Conservation (phyloP, 2,113 vertebrate genomes). For the Microtus ochrogaster region DNA sequence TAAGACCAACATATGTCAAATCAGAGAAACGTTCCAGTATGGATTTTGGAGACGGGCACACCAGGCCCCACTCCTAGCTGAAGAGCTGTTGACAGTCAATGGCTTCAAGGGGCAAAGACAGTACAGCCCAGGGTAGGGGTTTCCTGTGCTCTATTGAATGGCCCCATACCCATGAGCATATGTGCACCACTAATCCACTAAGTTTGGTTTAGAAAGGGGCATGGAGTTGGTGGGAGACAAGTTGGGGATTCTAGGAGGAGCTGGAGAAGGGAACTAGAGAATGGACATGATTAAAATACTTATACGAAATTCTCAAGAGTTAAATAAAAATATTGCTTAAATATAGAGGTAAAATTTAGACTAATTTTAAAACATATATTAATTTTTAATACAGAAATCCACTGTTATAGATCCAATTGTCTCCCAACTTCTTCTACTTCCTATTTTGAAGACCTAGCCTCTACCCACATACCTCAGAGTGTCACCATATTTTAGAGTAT, state of each 20-base stretch:
- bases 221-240: neutral
- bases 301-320: neutral
- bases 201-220: too few species aligned
- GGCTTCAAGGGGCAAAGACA: neutral
- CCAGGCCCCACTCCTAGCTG: neutral
- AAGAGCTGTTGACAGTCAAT: neutral
- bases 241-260: neutral
- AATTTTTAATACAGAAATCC: neutral
- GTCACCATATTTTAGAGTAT: neutral
- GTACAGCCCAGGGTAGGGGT: neutral
- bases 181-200: too few species aligned
- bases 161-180: neutral
- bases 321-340: neutral
- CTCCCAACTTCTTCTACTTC: neutral
- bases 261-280: neutral
- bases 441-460: neutral
- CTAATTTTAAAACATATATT: conserved; percentile 15
- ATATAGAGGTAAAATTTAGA: neutral
- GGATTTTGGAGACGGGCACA: neutral
- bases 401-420: neutral
- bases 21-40: neutral
- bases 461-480: neutral
- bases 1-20: neutral
- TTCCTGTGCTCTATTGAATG: neutral
- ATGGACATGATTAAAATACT: neutral